Percentiles rank a stretch among this genome's conserved stretches.
These are phyloP conservation scores for Megastigmus dorsalis DNA, from an alignment of 2,888 invertebrate genomes.

Conservation along the genomic window DNA sequence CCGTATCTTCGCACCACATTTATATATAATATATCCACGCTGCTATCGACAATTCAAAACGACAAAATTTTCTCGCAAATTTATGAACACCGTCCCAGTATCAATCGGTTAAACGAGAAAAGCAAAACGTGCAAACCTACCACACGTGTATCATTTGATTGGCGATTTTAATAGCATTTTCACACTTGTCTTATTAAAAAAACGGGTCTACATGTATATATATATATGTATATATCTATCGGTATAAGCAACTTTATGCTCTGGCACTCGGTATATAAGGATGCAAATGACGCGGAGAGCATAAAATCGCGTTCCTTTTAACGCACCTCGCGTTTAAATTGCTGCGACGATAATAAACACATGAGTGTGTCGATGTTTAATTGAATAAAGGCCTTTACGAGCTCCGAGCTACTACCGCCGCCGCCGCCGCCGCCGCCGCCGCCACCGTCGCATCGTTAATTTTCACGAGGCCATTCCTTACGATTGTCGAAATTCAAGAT, in stretches of 20 bases:
- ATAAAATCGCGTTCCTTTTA: constrained; percentile 11
- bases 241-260: neutral
- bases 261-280: constrained; percentile 4
- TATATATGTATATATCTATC: neutral
- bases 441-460: constrained; percentile 7
- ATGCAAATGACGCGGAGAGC: constrained; percentile 25
- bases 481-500: constrained; percentile 32
- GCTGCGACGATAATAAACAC: constrained; percentile 42
- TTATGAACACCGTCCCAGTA: no score
- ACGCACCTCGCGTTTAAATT: constrained; percentile 19
- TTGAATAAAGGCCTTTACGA: constrained; percentile 44
- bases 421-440: neutral
- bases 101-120: no score
- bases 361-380: constrained; percentile 28
- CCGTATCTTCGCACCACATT: no score
- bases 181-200: constrained; percentile 20
- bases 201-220: no score
- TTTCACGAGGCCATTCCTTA: constrained; percentile 40
- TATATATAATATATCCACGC: no score
- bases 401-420: no score
- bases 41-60: no score
- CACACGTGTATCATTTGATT: no score
- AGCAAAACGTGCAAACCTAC: no score
- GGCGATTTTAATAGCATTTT: constrained; percentile 22
- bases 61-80: no score